Base-by-base conservation (phyloP, 2,888 invertebrate genomes). In the Automeris io region DNA sequence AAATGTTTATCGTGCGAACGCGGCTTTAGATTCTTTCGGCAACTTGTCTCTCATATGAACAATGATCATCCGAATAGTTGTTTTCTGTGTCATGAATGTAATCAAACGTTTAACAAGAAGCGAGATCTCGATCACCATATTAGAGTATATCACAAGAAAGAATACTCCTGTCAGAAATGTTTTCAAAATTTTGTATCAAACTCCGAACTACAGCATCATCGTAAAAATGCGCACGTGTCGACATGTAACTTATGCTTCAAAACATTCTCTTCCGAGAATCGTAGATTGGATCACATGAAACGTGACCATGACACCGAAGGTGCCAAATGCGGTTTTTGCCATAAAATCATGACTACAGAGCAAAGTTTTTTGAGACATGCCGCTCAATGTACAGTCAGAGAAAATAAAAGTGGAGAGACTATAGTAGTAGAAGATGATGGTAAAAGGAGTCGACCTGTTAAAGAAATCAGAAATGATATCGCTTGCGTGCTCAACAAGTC, bases 401-500 rank as follows among this genome's bases (percentile, higher is more conserved):
- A 40, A 5, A 45, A 46, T n/a, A 40, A 33, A 1, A 36, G 42
- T 8, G 16, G 11, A 19, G 52, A 56, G 16, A 37, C 48, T 1
- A 40, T 53, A 0, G 22, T 54, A 2, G 18, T 54, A 0, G 58
- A 59, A 2, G 64, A 63, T 7, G 46, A 48, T 1, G 61, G 59
- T 8, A n/a, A n/a, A n/a, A 65, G 59, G 26, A 65, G 61, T 33
- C 47, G 64, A 3, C 42, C 59, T 0, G 60, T 76, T 0, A 70
- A 65, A 47, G 62, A 68, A 40, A 60, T 78, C 18, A 57, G 78
- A 19, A 61, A 51, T 13, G 68, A 67, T 33, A 59, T 83, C 11
- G 70, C 75, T 1, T 68, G 61, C 16, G 61, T 83, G 2, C 50
- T 83, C 0, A 80, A 81, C 39, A 76, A 70, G 66, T 74, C 81